phyloP scores from a whole-genome alignment of 1,140 invertebrate species.

The Ceratoteleas bidentatus region DNA sequence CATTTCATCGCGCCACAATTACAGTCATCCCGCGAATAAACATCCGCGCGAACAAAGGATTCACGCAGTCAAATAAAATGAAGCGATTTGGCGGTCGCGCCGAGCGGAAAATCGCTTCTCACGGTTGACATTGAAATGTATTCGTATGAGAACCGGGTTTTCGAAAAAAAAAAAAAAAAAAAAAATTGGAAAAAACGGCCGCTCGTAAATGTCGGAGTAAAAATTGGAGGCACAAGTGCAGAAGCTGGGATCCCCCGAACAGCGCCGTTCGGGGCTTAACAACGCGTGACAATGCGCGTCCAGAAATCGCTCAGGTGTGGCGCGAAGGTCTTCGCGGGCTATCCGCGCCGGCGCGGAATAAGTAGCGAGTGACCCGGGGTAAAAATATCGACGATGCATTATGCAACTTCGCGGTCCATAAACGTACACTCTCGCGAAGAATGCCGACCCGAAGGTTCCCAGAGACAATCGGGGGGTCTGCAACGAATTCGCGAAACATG shows the following conservation, averaged over 20 bases:
- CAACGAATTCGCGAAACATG: conserved; percentile 51
- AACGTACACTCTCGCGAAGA: conserved; percentile 73
- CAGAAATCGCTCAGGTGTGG: conserved; percentile 74
- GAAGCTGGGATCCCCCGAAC: conserved; percentile 62
- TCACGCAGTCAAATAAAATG: no score
- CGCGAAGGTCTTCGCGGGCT: no score
- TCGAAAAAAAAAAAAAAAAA: no score
- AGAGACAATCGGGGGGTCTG: conserved; percentile 14
- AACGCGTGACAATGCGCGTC: conserved; percentile 78
- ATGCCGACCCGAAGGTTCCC: conserved; percentile 62
- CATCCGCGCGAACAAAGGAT: conserved; percentile 4
- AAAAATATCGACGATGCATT: conserved; percentile 77
- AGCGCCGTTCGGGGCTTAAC: conserved; percentile 76
- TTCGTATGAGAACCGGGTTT: no score
- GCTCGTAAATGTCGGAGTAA: no score
- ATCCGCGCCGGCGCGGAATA: no score
- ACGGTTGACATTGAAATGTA: no score
- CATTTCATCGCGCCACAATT: conserved; percentile 34
- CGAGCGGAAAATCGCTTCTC: no score
- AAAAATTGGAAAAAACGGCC: no score
- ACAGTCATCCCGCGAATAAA: conserved; percentile 24
- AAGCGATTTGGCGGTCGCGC: no score
- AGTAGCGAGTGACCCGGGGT: conserved; percentile 37
- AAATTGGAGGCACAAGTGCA: no score
- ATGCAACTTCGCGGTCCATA: conserved; percentile 79